These are phyloP conservation scores for Oscheius sp. DNA, from an alignment of 2,888 invertebrate genomes.

Conservation along the genomic window DNA sequence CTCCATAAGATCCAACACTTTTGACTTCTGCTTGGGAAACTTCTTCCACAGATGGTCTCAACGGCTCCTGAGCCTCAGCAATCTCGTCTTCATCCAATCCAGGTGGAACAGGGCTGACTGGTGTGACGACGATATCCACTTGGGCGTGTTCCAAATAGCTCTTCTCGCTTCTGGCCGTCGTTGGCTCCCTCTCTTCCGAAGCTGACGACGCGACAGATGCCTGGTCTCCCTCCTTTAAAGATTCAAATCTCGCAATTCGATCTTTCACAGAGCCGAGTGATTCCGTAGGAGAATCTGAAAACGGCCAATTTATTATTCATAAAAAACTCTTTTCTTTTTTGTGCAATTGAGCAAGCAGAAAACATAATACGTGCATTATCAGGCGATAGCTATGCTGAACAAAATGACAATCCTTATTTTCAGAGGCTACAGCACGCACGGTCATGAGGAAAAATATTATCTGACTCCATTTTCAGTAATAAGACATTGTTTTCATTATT, in stretches of 20 bases:
- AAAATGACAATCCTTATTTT: no score
- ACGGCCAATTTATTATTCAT: not conserved
- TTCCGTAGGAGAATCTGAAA: slow-evolving; percentile 58
- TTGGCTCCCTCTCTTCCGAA: not conserved
- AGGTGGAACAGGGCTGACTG: slow-evolving; percentile 48
- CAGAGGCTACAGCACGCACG: no score
- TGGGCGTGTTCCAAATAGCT: slow-evolving; percentile 26
- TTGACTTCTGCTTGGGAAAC: slow-evolving; percentile 48
- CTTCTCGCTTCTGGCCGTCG: not conserved
- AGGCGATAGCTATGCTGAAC: no score
- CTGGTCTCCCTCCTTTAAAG: slow-evolving; percentile 38
- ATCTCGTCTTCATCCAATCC: slow-evolving; percentile 43
- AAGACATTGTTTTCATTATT: no score
- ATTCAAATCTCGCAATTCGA: slow-evolving; percentile 59
- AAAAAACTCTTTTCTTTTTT: no score
- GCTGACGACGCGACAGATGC: not conserved
- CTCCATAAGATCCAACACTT: slow-evolving; percentile 30
- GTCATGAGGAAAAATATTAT: no score
- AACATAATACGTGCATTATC: no score
- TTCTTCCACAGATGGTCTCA: slow-evolving; percentile 47
- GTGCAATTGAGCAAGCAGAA: no score
- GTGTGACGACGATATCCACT: slow-evolving; percentile 48
- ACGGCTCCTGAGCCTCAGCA: slow-evolving; percentile 46
- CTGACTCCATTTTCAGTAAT: no score
- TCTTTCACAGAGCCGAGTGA: slow-evolving; percentile 57